These are phyloP conservation scores for Cistogaster globosa DNA, from an alignment of 2,888 invertebrate species.

Conservation along the genomic window DNA sequence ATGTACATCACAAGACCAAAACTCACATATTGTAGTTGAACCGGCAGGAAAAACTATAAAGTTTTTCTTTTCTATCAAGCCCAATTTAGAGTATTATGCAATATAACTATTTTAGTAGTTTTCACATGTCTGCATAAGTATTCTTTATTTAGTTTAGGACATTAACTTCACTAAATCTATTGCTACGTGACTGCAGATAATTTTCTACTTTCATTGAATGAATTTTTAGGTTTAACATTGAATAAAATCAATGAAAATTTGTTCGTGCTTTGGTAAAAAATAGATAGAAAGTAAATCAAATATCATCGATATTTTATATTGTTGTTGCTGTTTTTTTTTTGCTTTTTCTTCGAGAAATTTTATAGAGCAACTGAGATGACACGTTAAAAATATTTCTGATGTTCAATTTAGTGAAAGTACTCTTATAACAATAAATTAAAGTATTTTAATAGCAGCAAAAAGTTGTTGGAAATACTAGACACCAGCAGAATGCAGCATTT, in stretches of 20 bases:
- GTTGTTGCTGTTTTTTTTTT: neutral
- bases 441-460: neutral
- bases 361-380: slow-evolving; percentile 28
- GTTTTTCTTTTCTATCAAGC: slow-evolving; percentile 15
- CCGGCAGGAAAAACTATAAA: slow-evolving; percentile 5
- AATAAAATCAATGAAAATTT: slow-evolving; percentile 45
- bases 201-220: slow-evolving; percentile 15
- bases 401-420: slow-evolving; percentile 28
- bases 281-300: slow-evolving; percentile 19
- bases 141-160: slow-evolving; percentile 41
- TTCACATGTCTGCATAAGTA: neutral
- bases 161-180: slow-evolving; percentile 46
- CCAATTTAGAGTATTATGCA: slow-evolving; percentile 18
- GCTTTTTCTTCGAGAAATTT: slow-evolving; percentile 11
- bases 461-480: too few species aligned
- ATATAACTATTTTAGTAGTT: slow-evolving; percentile 10
- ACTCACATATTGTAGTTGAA: too few species aligned
- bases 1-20: too few species aligned
- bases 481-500: too few species aligned
- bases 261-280: slow-evolving; percentile 43
- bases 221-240: neutral
- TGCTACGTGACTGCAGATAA: slow-evolving; percentile 54
- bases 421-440: neutral
- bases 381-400: slow-evolving; percentile 51
- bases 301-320: neutral